Conservation (phyloP, 2,888 invertebrate genomes). For the Coremacera marginata region DNA sequence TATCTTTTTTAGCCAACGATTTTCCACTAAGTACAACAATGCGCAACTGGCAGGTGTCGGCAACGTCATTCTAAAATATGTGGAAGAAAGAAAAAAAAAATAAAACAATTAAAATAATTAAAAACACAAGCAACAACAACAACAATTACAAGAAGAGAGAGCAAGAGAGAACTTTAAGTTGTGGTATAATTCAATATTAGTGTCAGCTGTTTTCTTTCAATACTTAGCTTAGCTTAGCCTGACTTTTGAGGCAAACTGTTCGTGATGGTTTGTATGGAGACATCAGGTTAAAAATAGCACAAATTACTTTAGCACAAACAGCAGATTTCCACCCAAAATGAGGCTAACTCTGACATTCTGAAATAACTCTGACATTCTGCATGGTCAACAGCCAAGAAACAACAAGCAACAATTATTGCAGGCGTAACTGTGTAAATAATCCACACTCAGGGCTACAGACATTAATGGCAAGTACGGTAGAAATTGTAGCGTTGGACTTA, state of each 20-base stretch:
- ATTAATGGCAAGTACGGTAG: neutral
- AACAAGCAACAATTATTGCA: conserved; percentile 4
- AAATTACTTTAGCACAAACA: neutral
- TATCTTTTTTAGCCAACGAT: conserved; percentile 97
- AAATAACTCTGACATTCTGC: neutral
- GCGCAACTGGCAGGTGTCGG: conserved; percentile 82
- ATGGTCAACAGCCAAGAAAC: conserved; percentile 6
- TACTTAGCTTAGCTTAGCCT: neutral
- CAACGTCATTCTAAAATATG: conserved; percentile 78
- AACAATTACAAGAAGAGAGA: neutral
- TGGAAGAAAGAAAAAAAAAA: conserved; percentile 15
- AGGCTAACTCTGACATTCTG: neutral
- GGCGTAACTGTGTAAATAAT: conserved; percentile 27
- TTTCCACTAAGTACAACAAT: conserved; percentile 88
- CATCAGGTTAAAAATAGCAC: conserved; percentile 11
- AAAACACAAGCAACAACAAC: neutral
- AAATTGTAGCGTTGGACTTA: too few species aligned
- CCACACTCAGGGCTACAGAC: conserved; percentile 6
- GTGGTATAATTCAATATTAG: conserved; percentile 36
- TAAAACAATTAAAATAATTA: neutral
- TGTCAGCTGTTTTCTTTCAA: conserved; percentile 42
- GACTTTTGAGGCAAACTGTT: neutral
- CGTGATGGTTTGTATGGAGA: neutral
- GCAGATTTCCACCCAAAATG: neutral
- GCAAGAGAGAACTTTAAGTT: conserved; percentile 36